phyloP scores from a whole-genome alignment of 2,797 vertebrate genomes.

The Todus mexicanus region DNA sequence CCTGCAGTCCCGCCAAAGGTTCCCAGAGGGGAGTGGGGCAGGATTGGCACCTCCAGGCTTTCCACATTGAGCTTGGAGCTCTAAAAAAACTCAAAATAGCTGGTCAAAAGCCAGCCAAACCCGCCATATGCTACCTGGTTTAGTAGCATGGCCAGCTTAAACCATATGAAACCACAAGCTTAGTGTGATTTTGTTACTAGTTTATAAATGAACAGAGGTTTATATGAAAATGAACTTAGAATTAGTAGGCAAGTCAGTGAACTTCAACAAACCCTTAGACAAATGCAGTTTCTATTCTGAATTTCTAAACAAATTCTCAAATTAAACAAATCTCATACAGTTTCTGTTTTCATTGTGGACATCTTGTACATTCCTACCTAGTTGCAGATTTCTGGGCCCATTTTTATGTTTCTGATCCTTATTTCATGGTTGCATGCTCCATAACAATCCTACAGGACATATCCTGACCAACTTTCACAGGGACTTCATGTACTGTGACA shows the following conservation, averaged over 20 bases:
- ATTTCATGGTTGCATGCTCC: background rate
- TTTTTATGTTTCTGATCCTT: background rate
- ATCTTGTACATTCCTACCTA: background rate
- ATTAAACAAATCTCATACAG: background rate
- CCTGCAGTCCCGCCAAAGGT: background rate
- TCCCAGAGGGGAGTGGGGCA: background rate
- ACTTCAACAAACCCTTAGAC: background rate
- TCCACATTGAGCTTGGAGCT: background rate
- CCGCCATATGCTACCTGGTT: background rate
- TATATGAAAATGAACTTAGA: background rate
- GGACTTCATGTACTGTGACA: background rate
- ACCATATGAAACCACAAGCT: background rate
- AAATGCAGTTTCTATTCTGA: background rate
- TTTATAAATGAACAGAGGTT: conserved; percentile 9
- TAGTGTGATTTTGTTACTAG: background rate
- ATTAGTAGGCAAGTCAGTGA: background rate
- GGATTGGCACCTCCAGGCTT: background rate
- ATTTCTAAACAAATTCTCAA: conserved; percentile 1
- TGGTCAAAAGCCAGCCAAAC: background rate
- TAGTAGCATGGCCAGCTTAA: background rate
- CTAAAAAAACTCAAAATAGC: background rate
- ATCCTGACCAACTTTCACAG: background rate
- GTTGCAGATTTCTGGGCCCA: background rate
- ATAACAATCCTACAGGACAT: background rate
- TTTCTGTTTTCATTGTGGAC: background rate